phyloP scores from a whole-genome alignment of 2,113 vertebrate genomes.

The Microtus ochrogaster region DNA sequence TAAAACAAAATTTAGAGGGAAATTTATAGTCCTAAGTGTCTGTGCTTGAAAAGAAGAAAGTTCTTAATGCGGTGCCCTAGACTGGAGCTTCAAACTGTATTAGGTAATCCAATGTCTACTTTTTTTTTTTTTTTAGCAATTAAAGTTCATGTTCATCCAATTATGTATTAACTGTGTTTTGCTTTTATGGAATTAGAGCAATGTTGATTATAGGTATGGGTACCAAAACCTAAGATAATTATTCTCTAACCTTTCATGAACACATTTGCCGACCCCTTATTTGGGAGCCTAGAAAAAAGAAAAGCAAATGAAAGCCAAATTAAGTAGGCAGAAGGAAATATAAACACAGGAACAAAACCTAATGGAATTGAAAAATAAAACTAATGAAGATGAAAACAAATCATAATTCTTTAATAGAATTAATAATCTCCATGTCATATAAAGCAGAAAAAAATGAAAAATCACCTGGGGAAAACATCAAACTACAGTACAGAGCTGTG shows the following conservation, averaged over 20 bases:
- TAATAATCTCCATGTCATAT: not conserved
- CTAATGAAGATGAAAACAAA: constrained; percentile 15
- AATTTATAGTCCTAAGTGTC: constrained; percentile 36
- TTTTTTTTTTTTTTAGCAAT: not conserved
- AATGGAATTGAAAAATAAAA: constrained; percentile 8
- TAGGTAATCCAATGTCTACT: not conserved
- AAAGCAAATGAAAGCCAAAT: not conserved
- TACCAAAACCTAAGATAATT: constrained; percentile 46
- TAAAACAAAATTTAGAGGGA: constrained; percentile 55
- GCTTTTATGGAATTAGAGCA: constrained; percentile 24
- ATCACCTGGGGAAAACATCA: not conserved
- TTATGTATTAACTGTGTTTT: not conserved
- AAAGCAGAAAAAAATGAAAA: not conserved
- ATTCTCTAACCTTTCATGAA: not conserved
- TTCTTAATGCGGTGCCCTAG: not conserved
- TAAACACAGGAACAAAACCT: not conserved
- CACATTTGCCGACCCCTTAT: not conserved
- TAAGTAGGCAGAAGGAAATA: not conserved
- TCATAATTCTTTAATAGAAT: not conserved
- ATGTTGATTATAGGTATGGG: not conserved
- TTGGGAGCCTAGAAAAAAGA: not conserved
- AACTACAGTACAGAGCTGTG: not conserved
- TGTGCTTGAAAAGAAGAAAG: not conserved
- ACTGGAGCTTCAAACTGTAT: not conserved
- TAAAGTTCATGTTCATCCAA: not conserved